phyloP scores from a whole-genome alignment of 2,888 invertebrate species.

The Epistrophe grossulariae region DNA sequence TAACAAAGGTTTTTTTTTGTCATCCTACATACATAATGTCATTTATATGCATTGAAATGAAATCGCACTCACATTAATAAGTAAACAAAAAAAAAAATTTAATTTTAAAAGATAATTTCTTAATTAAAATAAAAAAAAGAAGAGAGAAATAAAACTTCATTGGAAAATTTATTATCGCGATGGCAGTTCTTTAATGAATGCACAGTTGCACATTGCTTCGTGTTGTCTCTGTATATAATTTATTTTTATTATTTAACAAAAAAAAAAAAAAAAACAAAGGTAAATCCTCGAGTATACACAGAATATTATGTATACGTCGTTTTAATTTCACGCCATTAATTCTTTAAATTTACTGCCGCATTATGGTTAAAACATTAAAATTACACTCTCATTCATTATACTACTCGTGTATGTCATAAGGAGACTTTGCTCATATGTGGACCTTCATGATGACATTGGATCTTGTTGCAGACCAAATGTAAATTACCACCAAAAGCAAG shows the following conservation, averaged over 20 bases:
- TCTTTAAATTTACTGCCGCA: slow-evolving; percentile 61
- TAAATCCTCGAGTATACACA: neutral
- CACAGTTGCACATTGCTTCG: slow-evolving; percentile 22
- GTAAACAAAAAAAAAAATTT: slow-evolving; percentile 47
- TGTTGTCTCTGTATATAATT: slow-evolving; percentile 3
- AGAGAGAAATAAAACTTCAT: slow-evolving; percentile 5
- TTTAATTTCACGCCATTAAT: slow-evolving; percentile 69
- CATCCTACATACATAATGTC: neutral
- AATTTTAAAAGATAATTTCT: slow-evolving; percentile 68
- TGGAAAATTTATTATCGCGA: slow-evolving; percentile 47
- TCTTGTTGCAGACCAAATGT: neutral
- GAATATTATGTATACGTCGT: neutral
- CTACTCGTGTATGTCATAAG: neutral
- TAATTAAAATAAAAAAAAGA: slow-evolving; percentile 51
- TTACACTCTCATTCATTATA: slow-evolving; percentile 27
- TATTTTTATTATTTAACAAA: neutral
- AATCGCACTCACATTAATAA: slow-evolving; percentile 25
- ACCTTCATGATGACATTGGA: neutral
- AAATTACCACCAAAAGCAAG: neutral
- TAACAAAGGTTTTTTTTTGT: neutral
- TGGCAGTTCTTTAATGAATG: slow-evolving; percentile 62
- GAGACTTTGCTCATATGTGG: slow-evolving; percentile 14
- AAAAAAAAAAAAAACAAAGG: slow-evolving; percentile 1
- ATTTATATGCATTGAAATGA: slow-evolving; percentile 39
- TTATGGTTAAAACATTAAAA: slow-evolving; percentile 57